Conservation (phyloP, 53 echinoderm and acorn worm genomes). For the Astropecten irregularis region DNA sequence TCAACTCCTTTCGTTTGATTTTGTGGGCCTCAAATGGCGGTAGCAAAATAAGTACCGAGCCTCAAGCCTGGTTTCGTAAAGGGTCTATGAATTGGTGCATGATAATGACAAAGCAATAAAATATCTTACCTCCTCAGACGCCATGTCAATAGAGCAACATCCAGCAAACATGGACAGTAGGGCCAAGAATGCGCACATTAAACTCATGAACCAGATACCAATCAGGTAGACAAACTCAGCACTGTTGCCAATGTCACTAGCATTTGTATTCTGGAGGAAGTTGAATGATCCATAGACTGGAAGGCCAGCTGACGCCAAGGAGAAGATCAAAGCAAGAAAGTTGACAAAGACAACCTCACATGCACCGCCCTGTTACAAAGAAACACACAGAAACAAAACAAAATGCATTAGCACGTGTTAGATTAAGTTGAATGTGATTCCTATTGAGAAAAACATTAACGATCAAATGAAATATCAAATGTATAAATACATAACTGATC, state of each 20-base stretch:
- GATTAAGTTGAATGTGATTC: no score
- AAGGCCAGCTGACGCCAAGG: neutral
- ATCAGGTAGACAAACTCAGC: neutral
- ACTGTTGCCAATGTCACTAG: no score
- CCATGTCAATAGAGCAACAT: neutral
- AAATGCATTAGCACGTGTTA: neutral
- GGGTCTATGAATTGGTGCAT: no score
- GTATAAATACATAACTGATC: no score
- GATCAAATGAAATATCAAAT: no score
- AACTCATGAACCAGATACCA: slow-evolving; percentile 26
- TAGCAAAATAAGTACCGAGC: no score
- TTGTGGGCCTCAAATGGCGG: no score
- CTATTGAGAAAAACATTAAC: no score
- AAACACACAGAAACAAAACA: neutral
- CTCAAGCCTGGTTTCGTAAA: no score
- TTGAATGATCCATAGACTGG: neutral
- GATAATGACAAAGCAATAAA: no score
- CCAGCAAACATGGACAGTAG: slow-evolving; percentile 19
- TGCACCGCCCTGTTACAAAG: neutral
- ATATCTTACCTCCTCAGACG: slow-evolving; percentile 7
- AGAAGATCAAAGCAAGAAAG: neutral
- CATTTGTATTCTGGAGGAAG: neutral
- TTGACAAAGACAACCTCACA: slow-evolving; percentile 45
- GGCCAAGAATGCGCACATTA: slow-evolving; percentile 8
- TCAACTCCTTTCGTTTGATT: no score